phyloP scores from a whole-genome alignment of 2,888 invertebrate species.

The Andrena bucephala region DNA sequence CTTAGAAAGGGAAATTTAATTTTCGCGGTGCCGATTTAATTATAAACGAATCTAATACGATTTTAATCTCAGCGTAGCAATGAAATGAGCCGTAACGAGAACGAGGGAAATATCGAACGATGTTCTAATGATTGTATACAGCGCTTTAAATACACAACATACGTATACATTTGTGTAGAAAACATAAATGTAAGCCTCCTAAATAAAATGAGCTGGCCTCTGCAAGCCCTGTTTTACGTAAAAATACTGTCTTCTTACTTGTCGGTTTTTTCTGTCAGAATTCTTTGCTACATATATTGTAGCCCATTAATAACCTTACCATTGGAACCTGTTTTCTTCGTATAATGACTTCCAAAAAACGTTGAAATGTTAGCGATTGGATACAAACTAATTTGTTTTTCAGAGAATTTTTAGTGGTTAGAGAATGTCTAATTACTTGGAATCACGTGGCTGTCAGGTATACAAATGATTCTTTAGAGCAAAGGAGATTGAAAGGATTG shows the following conservation, averaged over 20 bases:
- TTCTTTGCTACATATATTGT: too few species aligned
- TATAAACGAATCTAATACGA: constrained; percentile 10
- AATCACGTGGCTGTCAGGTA: too few species aligned
- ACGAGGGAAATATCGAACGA: constrained; percentile 24
- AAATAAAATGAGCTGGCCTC: constrained; percentile 71
- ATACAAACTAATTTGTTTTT: too few species aligned
- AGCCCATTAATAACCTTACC: too few species aligned
- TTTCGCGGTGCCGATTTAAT: constrained; percentile 16
- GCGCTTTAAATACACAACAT: constrained; percentile 47
- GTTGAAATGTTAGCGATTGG: too few species aligned
- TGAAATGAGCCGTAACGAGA: constrained; percentile 23
- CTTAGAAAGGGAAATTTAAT: constrained; percentile 3
- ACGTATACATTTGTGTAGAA: constrained; percentile 56
- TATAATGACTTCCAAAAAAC: too few species aligned
- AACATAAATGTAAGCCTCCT: constrained; percentile 57
- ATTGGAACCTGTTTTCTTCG: too few species aligned
- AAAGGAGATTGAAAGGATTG: too few species aligned
- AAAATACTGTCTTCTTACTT: constrained; percentile 36
- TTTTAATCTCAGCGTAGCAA: constrained; percentile 18
- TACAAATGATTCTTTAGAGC: too few species aligned
- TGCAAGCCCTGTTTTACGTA: constrained; percentile 68
- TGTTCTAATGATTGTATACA: constrained; percentile 44
- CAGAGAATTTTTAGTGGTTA: too few species aligned
- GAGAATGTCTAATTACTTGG: too few species aligned
- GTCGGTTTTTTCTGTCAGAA: not conserved